phyloP scores from a whole-genome alignment of 2,888 invertebrate species.

The Tineola bisselliella region DNA sequence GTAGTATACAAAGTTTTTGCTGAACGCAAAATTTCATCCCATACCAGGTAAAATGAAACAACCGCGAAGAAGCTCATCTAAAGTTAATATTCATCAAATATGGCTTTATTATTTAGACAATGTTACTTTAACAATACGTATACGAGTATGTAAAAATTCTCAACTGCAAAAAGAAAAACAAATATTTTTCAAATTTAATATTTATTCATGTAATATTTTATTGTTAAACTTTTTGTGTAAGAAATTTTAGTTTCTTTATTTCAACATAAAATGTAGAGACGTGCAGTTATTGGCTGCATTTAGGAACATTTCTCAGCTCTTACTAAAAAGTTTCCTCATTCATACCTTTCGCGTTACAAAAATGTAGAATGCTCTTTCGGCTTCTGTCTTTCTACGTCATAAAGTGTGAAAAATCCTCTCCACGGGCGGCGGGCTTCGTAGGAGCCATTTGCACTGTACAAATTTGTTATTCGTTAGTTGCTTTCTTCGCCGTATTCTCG shows the following conservation, averaged over 20 bases:
- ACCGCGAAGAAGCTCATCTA: background rate
- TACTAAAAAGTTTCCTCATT: background rate
- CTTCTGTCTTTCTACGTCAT: constrained; percentile 6
- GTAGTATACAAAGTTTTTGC: constrained; percentile 8
- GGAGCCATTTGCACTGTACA: constrained; percentile 6
- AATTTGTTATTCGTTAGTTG: constrained; percentile 8
- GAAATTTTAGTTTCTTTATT: background rate
- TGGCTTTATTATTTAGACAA: background rate
- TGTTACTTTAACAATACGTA: too few species aligned
- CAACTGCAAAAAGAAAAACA: too few species aligned
- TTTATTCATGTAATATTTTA: too few species aligned
- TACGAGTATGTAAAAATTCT: too few species aligned
- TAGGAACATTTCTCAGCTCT: background rate
- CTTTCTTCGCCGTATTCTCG: background rate
- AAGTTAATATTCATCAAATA: background rate
- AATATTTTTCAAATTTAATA: too few species aligned
- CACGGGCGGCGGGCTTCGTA: background rate
- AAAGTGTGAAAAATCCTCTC: constrained; percentile 6
- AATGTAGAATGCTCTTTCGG: constrained; percentile 5
- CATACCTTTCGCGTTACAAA: constrained; percentile 3
- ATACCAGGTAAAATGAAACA: background rate
- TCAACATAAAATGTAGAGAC: background rate
- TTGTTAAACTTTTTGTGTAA: background rate
- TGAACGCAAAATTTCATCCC: background rate
- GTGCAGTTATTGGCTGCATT: background rate